Conservation (phyloP, 1,140 invertebrate species). For the Saccostrea echinata region DNA sequence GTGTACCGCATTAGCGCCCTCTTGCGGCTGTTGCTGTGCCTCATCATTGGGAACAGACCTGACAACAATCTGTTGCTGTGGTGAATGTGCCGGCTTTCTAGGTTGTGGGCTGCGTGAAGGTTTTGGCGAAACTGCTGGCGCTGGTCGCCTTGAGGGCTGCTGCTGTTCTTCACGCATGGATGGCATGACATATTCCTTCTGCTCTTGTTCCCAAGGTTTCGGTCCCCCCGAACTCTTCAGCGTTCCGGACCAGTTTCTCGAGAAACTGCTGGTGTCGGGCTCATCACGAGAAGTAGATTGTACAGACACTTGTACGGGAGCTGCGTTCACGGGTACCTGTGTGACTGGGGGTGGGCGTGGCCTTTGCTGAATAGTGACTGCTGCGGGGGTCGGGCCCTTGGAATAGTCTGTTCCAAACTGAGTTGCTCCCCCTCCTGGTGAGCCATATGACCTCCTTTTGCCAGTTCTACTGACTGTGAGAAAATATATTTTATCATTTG, state of each 20-base stretch:
- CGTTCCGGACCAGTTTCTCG: slow-evolving; percentile 40
- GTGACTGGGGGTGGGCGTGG: slow-evolving; percentile 58
- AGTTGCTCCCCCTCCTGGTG: slow-evolving; percentile 12
- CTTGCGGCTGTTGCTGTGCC: background rate
- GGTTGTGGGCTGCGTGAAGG: slow-evolving; percentile 49
- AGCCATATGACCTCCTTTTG: slow-evolving; percentile 47
- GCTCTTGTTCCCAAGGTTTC: slow-evolving; percentile 73
- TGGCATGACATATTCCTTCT: slow-evolving; percentile 55
- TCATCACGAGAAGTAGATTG: background rate
- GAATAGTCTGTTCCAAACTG: slow-evolving; percentile 71
- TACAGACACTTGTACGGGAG: slow-evolving; percentile 19
- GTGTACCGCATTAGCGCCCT: slow-evolving; percentile 70
- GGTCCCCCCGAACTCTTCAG: slow-evolving; percentile 40
- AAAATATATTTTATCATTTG: background rate
- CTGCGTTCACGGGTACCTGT: slow-evolving; percentile 56
- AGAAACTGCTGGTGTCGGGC: slow-evolving; percentile 27
- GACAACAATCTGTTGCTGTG: slow-evolving; percentile 54
- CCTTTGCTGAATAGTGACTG: slow-evolving; percentile 37
- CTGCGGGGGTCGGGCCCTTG: slow-evolving; percentile 46
- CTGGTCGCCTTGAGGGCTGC: background rate
- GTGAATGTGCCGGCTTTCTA: slow-evolving; percentile 42
- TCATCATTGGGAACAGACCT: slow-evolving; percentile 66
- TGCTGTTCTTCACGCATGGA: slow-evolving; percentile 36
- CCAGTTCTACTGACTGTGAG: slow-evolving; percentile 48
- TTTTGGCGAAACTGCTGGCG: slow-evolving; percentile 62